These are phyloP conservation scores for Aurelia aurita DNA, from an alignment of 30 jellyfish, hydroid and myxozoan genomes.

Conservation along the genomic window DNA sequence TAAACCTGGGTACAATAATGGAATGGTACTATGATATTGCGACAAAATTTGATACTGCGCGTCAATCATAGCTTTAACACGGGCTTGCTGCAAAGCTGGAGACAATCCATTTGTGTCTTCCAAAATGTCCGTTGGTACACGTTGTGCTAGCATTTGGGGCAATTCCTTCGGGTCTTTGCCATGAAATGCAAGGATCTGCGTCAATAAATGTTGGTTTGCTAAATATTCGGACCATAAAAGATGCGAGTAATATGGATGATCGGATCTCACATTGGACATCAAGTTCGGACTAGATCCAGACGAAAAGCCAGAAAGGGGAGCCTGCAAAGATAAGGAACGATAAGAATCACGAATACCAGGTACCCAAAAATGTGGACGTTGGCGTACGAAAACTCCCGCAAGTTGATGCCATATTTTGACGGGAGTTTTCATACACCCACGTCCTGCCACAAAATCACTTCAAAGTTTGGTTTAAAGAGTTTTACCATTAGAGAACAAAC, in stretches of 20 bases:
- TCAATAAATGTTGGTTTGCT: constrained; percentile 80
- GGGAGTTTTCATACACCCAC: too few species aligned
- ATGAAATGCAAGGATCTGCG: constrained; percentile 79
- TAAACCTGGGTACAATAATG: constrained; percentile 61
- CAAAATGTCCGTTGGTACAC: constrained; percentile 66
- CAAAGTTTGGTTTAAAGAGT: too few species aligned
- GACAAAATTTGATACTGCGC: constrained; percentile 80
- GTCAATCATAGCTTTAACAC: constrained; percentile 79
- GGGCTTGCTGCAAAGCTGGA: constrained; percentile 76
- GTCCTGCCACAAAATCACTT: too few species aligned
- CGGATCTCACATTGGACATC: constrained; percentile 78
- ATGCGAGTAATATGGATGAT: constrained; percentile 82
- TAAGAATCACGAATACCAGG: too few species aligned
- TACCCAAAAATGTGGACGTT: too few species aligned
- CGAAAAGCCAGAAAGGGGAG: constrained; percentile 52
- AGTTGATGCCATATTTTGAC: too few species aligned
- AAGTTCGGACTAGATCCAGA: constrained; percentile 83
- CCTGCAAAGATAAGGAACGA: too few species aligned
- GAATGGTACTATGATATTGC: constrained; percentile 66
- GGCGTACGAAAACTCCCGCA: too few species aligned
- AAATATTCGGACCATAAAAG: constrained; percentile 79
- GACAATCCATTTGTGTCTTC: constrained; percentile 73
- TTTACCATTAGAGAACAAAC: too few species aligned
- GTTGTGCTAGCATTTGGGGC: constrained; percentile 72
- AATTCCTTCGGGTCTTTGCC: constrained; percentile 90